phyloP scores from a whole-genome alignment of 2,797 vertebrate genomes.

The Mallotus villosus region DNA sequence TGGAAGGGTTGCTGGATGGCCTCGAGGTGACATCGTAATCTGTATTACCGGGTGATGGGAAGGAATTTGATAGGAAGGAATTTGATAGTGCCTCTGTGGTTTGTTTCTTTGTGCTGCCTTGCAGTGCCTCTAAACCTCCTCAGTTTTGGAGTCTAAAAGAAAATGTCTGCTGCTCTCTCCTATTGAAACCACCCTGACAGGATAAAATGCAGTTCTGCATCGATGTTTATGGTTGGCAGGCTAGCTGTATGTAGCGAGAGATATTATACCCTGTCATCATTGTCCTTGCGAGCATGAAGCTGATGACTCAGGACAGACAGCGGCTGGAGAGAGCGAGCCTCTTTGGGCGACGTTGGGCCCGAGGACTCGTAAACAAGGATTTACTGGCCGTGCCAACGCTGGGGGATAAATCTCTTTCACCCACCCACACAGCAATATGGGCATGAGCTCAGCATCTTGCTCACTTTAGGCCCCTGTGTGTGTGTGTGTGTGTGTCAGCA shows the following conservation, averaged over 20 bases:
- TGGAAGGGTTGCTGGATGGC: background rate
- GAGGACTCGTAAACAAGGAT: constrained; percentile 37
- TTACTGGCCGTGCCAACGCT: constrained; percentile 33
- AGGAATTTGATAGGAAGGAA: background rate
- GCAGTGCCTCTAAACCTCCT: background rate
- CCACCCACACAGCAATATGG: constrained; percentile 28
- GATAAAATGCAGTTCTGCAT: constrained; percentile 15
- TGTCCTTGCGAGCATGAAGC: constrained; percentile 31
- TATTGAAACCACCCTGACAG: background rate
- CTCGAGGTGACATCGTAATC: background rate
- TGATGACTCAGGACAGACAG: constrained; percentile 37
- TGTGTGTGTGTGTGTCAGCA: background rate
- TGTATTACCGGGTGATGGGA: background rate
- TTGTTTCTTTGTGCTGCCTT: background rate
- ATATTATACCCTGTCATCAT: constrained; percentile 34
- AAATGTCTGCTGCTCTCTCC: too few species aligned
- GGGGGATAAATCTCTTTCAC: constrained; percentile 34
- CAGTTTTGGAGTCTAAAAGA: background rate
- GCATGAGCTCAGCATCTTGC: background rate
- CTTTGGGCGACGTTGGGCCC: constrained; percentile 24
- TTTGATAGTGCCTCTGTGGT: background rate
- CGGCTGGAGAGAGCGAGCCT: constrained; percentile 39
- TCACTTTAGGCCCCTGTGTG: background rate
- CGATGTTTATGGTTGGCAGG: constrained; percentile 16
- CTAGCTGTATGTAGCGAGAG: constrained; percentile 20